A percentile compares a stretch with the other conserved stretches of the same genome.
Conservation (phyloP, 2,113 vertebrate species). For the Phoenicopterus ruber region DNA sequence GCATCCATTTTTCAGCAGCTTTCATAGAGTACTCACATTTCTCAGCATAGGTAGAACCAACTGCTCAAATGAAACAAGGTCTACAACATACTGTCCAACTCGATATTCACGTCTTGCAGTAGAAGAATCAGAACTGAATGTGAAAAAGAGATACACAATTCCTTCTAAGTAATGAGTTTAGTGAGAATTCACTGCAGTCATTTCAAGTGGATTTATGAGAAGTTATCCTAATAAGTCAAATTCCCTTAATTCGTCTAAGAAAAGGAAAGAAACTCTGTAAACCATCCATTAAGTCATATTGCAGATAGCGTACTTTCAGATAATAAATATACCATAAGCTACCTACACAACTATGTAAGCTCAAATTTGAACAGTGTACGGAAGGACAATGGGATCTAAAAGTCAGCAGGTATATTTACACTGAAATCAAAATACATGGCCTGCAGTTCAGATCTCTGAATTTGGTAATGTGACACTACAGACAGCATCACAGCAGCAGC, state of each 20-base stretch:
- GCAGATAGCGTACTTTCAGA: not conserved
- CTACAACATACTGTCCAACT: constrained; percentile 90
- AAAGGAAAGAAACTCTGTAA: not conserved
- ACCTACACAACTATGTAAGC: not conserved
- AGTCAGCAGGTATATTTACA: not conserved
- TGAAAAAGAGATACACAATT: not conserved
- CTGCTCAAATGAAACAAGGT: constrained; percentile 87
- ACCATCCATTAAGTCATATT: not conserved
- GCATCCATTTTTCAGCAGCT: not conserved
- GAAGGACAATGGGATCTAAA: not conserved
- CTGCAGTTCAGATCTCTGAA: not conserved
- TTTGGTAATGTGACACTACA: not conserved
- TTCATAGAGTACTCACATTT: constrained; percentile 77
- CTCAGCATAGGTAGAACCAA: constrained; percentile 85
- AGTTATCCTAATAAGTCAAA: not conserved
- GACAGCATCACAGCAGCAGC: not conserved
- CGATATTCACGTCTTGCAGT: constrained; percentile 72
- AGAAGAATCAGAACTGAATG: constrained; percentile 65
- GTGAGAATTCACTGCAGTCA: not conserved
- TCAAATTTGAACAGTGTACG: not conserved
- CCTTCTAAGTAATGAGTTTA: not conserved
- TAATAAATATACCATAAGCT: not conserved
- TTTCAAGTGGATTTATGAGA: not conserved
- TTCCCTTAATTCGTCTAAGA: not conserved
- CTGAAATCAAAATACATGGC: not conserved